Evolutionary conservation across 2,888 invertebrate genomes (phyloP).

Genomic region (Heliconius ethilla): DNA sequence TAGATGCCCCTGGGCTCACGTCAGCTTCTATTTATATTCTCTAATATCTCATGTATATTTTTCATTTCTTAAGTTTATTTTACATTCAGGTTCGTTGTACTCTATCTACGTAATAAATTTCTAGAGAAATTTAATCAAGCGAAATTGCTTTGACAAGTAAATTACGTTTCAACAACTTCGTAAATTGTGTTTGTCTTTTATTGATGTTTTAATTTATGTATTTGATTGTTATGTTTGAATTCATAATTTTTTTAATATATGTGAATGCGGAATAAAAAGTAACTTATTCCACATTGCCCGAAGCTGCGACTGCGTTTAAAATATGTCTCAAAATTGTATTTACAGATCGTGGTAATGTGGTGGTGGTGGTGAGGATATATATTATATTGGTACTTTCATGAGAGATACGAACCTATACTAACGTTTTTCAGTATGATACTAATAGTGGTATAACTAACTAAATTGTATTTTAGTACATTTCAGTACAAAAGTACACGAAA

Average conservation of each 20-base stretch:
- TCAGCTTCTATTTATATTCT: not conserved
- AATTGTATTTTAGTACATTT: not conserved
- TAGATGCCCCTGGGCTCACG: not conserved
- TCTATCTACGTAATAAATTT: not conserved
- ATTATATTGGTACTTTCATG: too few relatives aligned
- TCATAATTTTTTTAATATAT: too few relatives aligned
- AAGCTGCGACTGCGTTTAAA: too few relatives aligned
- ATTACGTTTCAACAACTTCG: not conserved
- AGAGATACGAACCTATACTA: too few relatives aligned
- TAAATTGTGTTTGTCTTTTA: not conserved
- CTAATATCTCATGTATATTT: not conserved
- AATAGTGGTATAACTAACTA: too few relatives aligned
- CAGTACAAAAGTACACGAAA: not conserved
- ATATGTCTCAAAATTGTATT: too few relatives aligned
- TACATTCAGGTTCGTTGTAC: not conserved
- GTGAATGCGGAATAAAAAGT: too few relatives aligned
- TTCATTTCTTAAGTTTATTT: not conserved
- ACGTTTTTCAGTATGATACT: too few relatives aligned
- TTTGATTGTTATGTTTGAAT: not conserved
- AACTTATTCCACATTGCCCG: too few relatives aligned
- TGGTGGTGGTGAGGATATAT: too few relatives aligned
- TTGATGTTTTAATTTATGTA: not conserved
- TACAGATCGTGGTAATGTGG: too few relatives aligned
- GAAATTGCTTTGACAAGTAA: conserved; percentile 4
- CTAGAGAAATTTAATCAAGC: conserved; percentile 13